These are phyloP conservation scores for Coreius guichenoti DNA, from an alignment of 2,797 vertebrate genomes.

Conservation along the genomic window DNA sequence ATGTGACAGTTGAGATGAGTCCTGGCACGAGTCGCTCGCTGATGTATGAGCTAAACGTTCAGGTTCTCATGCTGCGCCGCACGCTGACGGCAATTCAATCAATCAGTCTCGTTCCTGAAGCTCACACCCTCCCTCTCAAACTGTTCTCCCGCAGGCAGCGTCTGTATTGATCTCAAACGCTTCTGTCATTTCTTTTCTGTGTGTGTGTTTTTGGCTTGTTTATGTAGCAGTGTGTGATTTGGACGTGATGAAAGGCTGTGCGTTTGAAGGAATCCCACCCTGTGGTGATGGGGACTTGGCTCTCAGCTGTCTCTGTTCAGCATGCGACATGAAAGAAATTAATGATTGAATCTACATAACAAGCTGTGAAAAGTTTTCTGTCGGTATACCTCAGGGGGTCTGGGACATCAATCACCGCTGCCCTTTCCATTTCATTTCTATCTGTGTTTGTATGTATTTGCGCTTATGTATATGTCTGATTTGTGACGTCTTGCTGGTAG, in stretches of 20 bases:
- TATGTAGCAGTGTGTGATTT: constrained; percentile 25
- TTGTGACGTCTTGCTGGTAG: neutral
- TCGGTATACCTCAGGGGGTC: constrained; percentile 59
- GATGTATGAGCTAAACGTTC: constrained; percentile 47
- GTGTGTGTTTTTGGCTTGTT: constrained; percentile 30
- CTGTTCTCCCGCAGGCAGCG: constrained; percentile 21
- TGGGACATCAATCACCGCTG: constrained; percentile 63
- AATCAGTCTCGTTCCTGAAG: constrained; percentile 22
- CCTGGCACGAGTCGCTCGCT: constrained; percentile 28
- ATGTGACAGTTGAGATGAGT: constrained; percentile 44
- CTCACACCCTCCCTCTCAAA: constrained; percentile 26
- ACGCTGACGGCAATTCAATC: constrained; percentile 39
- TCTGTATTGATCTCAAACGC: constrained; percentile 33
- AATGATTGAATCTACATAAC: constrained; percentile 65
- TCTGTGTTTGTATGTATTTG: constrained; percentile 13
- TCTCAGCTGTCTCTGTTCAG: constrained; percentile 38
- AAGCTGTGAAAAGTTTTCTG: constrained; percentile 57
- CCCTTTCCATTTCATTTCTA: constrained; percentile 56
- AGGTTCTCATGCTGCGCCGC: neutral
- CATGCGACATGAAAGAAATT: constrained; percentile 32
- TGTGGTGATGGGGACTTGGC: constrained; percentile 30
- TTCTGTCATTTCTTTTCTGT: constrained; percentile 34
- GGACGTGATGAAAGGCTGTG: constrained; percentile 46
- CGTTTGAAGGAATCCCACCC: constrained; percentile 40
- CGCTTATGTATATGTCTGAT: neutral